Evolutionary conservation across 2,797 vertebrate genomes (phyloP).

Genomic region (Novumbra hubbsi): DNA sequence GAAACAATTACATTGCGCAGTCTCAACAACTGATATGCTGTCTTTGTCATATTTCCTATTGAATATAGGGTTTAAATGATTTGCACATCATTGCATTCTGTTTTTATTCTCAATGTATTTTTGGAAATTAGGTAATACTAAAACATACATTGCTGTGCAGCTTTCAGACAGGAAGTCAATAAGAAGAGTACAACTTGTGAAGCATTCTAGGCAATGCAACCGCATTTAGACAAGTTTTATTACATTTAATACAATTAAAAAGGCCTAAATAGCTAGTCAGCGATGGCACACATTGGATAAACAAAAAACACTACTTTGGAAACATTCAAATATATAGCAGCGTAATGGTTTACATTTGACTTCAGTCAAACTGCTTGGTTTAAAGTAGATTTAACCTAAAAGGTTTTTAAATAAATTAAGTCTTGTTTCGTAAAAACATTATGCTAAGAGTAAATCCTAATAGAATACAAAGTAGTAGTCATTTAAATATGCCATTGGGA

Average conservation of each 20-base stretch:
- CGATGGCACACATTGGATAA: neutral
- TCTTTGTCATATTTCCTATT: too few species aligned
- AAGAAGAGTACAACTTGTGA: neutral
- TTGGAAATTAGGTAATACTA: neutral
- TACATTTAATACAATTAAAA: neutral
- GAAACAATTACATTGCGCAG: too few species aligned
- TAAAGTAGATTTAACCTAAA: slow-evolving; percentile 3
- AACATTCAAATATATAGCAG: slow-evolving; percentile 3
- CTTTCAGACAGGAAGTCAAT: neutral
- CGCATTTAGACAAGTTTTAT: neutral
- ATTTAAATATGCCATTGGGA: too few species aligned
- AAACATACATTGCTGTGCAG: neutral
- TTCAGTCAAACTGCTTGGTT: neutral
- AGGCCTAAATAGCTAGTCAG: neutral
- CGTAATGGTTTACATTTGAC: neutral
- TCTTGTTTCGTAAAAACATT: neutral
- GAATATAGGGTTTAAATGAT: too few species aligned
- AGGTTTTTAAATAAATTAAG: neutral
- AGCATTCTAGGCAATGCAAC: neutral
- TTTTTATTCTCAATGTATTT: too few species aligned
- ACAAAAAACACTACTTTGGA: neutral
- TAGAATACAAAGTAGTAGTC: neutral
- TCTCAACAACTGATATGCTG: too few species aligned
- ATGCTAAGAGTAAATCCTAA: neutral
- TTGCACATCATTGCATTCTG: too few species aligned